phyloP scores from a whole-genome alignment of 2,888 invertebrate genomes.

The Hydraecia micacea region DNA sequence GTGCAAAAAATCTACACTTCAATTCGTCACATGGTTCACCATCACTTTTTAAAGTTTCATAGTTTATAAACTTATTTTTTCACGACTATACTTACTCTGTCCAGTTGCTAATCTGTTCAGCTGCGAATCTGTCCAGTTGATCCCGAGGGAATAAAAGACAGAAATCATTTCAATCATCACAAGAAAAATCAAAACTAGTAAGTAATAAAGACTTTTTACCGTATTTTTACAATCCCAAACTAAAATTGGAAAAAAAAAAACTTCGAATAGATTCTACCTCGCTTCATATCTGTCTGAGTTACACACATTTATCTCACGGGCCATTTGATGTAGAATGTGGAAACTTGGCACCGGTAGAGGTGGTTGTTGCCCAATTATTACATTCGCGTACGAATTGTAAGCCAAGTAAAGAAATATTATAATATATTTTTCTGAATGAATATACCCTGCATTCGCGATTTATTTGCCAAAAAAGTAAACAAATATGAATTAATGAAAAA shows the following conservation, averaged over 20 bases:
- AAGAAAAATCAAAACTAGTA: no score
- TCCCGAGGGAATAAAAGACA: no score
- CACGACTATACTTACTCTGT: no score
- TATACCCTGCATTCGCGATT: background rate
- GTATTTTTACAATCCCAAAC: background rate
- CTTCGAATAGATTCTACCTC: background rate
- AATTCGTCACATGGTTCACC: background rate
- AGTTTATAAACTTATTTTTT: no score
- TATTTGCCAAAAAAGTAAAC: no score
- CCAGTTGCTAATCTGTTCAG: no score
- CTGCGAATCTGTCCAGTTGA: no score
- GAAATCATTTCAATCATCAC: no score
- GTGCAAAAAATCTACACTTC: background rate
- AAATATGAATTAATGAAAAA: no score
- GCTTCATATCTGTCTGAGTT: background rate
- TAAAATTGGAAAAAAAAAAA: background rate
- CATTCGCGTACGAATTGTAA: background rate
- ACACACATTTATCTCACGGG: conserved; percentile 13
- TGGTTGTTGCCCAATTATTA: conserved; percentile 38
- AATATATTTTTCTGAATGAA: background rate
- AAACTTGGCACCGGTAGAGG: conserved; percentile 45
- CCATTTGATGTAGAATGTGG: conserved; percentile 39
- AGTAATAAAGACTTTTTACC: background rate
- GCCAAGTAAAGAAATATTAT: conserved; percentile 26
- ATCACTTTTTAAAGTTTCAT: no score